These are phyloP conservation scores for Cephalopholis sonnerati DNA, from an alignment of 2,113 vertebrate species.

Conservation along the genomic window DNA sequence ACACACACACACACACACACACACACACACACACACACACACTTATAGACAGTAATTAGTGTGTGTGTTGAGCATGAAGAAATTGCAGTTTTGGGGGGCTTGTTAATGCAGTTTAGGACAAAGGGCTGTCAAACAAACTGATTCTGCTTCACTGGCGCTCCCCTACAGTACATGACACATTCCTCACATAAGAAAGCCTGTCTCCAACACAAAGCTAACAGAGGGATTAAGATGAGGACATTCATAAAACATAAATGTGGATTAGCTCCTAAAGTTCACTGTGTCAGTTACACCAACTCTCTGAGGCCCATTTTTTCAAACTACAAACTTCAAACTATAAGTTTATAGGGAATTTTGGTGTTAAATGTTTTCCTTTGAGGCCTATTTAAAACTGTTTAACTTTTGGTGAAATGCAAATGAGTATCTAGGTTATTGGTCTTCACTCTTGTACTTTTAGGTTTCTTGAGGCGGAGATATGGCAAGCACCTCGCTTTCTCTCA, in stretches of 20 bases:
- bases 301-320: neutral
- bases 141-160: slow-evolving; percentile 62
- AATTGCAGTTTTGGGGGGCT: slow-evolving; percentile 32
- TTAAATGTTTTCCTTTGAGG: neutral
- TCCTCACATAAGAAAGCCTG: slow-evolving; percentile 33
- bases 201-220: neutral
- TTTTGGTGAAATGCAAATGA: neutral
- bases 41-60: slow-evolving; percentile 53
- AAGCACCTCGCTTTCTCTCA: neutral
- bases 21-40: neutral
- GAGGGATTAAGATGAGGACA: neutral
- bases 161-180: slow-evolving; percentile 56
- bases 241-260: neutral
- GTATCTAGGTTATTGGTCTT: neutral
- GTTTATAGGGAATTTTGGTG: neutral
- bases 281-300: neutral
- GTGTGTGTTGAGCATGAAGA: slow-evolving; percentile 66
- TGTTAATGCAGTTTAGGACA: slow-evolving; percentile 70
- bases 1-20: neutral
- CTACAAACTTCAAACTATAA: accelerated
- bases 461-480: neutral
- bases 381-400: too few relatives aligned
- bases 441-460: neutral
- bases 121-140: slow-evolving; percentile 73
- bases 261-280: neutral